Evolutionary conservation across 2,113 vertebrate species (phyloP).

Genomic region (Thomomys bottae): DNA sequence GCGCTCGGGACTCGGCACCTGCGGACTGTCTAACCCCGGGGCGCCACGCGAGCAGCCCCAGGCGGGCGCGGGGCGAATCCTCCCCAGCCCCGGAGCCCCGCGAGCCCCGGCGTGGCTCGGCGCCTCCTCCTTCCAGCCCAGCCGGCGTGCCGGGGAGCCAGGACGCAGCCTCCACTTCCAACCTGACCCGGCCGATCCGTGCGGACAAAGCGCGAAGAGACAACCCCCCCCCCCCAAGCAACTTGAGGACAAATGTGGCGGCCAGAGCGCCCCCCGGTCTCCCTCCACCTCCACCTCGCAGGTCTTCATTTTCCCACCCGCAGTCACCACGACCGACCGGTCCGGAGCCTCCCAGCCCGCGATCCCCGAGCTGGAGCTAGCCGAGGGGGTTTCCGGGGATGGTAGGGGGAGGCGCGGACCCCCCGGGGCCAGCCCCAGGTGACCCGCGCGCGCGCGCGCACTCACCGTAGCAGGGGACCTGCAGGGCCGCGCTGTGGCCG

Average conservation of each 20-base stretch:
- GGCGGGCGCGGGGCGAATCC: neutral
- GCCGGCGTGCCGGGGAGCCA: accelerated
- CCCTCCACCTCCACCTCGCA: neutral
- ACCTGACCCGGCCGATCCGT: neutral
- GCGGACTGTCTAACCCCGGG: slow-evolving; percentile 58
- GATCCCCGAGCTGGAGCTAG: neutral
- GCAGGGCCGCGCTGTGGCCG: slow-evolving; percentile 91
- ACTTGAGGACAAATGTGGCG: neutral
- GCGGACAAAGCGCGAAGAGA: neutral
- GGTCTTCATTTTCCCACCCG: neutral
- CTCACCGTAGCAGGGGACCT: slow-evolving; percentile 95
- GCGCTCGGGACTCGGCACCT: slow-evolving; percentile 49
- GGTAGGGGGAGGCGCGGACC: neutral
- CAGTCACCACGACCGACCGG: neutral
- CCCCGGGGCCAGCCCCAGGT: neutral
- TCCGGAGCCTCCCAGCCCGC: neutral
- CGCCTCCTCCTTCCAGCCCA: too few relatives aligned
- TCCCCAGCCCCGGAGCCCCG: accelerated
- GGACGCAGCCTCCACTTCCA: neutral
- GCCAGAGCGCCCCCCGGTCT: neutral
- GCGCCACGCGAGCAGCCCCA: neutral
- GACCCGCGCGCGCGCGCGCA: slow-evolving; percentile 53
- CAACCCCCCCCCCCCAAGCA: neutral
- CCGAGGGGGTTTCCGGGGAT: accelerated
- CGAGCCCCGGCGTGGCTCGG: accelerated